phyloP scores from a whole-genome alignment of 2,113 vertebrate species.

The Echinops telfairi region DNA sequence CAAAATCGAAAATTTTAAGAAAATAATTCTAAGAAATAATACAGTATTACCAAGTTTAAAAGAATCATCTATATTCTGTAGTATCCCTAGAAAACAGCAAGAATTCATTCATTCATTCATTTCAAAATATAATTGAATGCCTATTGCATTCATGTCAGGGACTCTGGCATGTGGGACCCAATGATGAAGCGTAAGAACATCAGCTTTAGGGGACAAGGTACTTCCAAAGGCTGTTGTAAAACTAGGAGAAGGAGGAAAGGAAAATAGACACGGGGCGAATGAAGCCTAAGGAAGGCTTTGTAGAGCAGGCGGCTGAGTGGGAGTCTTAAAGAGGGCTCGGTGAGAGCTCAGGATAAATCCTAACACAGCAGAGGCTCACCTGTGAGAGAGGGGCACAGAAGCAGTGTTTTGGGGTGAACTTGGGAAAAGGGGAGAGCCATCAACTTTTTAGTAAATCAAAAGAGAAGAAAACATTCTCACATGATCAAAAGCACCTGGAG shows the following conservation, averaged over 20 bases:
- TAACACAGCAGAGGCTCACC: background rate
- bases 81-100: background rate
- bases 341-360: background rate
- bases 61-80: background rate
- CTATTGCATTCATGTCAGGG: background rate
- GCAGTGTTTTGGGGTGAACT: background rate
- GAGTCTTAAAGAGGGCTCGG: background rate
- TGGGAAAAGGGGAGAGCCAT: background rate
- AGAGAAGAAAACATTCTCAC: background rate
- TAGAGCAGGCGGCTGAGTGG: rapidly evolving
- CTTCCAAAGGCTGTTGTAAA: background rate
- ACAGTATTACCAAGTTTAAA: background rate
- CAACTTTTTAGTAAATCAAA: background rate
- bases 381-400: background rate
- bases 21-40: background rate
- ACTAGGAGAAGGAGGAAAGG: background rate
- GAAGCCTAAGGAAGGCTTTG: background rate
- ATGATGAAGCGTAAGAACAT: background rate
- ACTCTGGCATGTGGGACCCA: background rate
- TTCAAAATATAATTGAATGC: background rate
- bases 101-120: background rate
- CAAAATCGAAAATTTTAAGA: background rate
- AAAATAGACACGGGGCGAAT: background rate
- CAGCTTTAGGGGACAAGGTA: background rate
- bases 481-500: background rate